Percentiles rank a stretch among this genome's conserved stretches.
Evolutionary conservation across 2,113 vertebrate species (phyloP).

Genomic region (Tretioscincus oriximinensis): DNA sequence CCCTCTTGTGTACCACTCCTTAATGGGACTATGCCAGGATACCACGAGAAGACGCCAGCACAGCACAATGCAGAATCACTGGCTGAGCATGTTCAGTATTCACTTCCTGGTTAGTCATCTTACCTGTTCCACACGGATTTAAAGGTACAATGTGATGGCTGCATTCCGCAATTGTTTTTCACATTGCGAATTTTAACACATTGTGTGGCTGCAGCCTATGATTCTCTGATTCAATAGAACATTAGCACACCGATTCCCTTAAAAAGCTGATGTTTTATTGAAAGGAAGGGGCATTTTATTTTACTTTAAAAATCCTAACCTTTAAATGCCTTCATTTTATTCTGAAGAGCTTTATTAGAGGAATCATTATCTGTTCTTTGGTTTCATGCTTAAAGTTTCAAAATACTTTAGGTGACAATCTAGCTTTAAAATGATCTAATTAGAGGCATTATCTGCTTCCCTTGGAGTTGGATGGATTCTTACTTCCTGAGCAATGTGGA

Average conservation of each 20-base stretch:
- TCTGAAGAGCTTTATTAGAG: not conserved
- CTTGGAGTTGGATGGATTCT: not conserved
- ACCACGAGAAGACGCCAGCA: too few species aligned
- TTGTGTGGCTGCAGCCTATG: too few species aligned
- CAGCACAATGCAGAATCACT: too few species aligned
- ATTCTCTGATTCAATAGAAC: too few species aligned
- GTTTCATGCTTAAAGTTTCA: constrained; percentile 25
- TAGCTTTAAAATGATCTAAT: constrained; percentile 21
- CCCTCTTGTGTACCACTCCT: too few species aligned
- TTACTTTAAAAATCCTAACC: not conserved
- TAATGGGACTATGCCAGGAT: too few species aligned
- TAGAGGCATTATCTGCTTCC: not conserved
- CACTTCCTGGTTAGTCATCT: too few species aligned
- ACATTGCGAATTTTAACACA: too few species aligned
- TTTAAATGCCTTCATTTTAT: not conserved
- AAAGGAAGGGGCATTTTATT: not conserved
- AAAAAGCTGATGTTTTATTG: not conserved
- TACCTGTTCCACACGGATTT: too few species aligned
- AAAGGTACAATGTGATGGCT: too few species aligned
- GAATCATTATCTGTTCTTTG: not conserved
- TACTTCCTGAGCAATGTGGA: not conserved
- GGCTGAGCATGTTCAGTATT: too few species aligned
- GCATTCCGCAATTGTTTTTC: too few species aligned
- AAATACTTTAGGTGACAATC: not conserved
- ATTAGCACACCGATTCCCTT: not conserved